Base-by-base conservation (phyloP, 2,888 invertebrate species). In the Bombylius discolor region DNA sequence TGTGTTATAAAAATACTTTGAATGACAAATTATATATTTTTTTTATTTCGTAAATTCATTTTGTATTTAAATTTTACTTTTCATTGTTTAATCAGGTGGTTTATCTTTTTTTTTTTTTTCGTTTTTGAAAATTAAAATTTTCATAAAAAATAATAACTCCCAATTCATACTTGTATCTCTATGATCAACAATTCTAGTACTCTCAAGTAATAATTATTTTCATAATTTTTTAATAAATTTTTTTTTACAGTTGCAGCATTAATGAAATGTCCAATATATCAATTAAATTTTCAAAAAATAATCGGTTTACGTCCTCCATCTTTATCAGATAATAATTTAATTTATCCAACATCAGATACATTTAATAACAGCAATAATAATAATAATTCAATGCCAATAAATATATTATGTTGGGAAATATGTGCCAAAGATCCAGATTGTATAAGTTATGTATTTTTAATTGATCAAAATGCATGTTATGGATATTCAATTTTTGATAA, bases 231-330 rank as follows among this genome's bases (percentile, higher is more conserved):
- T 5, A 45, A 51, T 47, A 33, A n/a, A 12, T 42, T 13, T 44
- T 33, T 54, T 12, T 52, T 23, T 64, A 66, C 67, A 34, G 53
- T 33, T 49, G 33, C 49, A 5, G 58, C 71, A 52, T 64, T 70
- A 47, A 67, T 72, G 55, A 67, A 72, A 62, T 73, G 73, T 60
- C 71, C 73, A 9, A 59, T 70, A 52, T 67, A 73, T 58, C 71
- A 72, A 64, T 59, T 72, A 65, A 70, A 71, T 59, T 65, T 73
- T 60, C 71, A 73, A 62, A 73, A 73, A 61, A 70, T 72, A 52
- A 66, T 73, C 14, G 73, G 73, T 8, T 73, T 69, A 63, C 70
- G 73, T 4, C 73, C 73, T 6, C 65, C 70, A 3, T 49, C 65
- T 9, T 59, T 72, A 5, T 66, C 62, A 13, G 65, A 65, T 51